Base-by-base conservation (phyloP, 2,113 vertebrate genomes). In the Nipponia nippon region DNA sequence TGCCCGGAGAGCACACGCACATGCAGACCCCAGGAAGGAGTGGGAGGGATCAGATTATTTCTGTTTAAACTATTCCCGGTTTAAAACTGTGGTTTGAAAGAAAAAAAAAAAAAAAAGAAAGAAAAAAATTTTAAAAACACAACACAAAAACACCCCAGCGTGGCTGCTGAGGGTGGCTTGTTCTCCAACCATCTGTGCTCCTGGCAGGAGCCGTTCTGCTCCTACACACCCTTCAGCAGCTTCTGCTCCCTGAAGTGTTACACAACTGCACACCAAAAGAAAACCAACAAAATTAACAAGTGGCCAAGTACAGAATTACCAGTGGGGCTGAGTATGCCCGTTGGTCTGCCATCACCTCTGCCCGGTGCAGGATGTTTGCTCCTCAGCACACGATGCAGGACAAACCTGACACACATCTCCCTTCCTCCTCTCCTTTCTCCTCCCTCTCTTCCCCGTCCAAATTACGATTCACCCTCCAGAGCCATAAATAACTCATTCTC, bases 151-250 rank as follows among this genome's bases (percentile, higher is more conserved):
- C 73, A 32, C 69, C 72, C 58, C 66, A 93, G 70, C 0, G 1
- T 76, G 85, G 95, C 82, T 95, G 89, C 66, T 69, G 87, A 95
- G 83, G 65, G 77, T 95, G 91, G 89, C 66, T 91, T 92, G 62
- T 66, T 95, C 91, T 93, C 36, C 96, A 91, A 49, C 86, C 96
- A 94, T 95, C 95, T 97, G 96, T 70, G 87, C 89, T 94, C 83
- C 91, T 96, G 94, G 92, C 92, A 95, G 58, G 26, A 94, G 61
- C 72, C 1, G 0, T 52, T 82, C 87, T 50, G 95, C 81, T 97
- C 93, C 92, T 93, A 95, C 94, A 95, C 87, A 93, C 85, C 94
- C 86, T 94, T 53, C 93, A 77, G 82, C 11, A 3, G 90, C 85
- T 95, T 89, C 89, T 96, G 94, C 93, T 95, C 83, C 87, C 81